Evolutionary conservation across 2,888 invertebrate genomes (phyloP).

Genomic region (Parnassius orleans): DNA sequence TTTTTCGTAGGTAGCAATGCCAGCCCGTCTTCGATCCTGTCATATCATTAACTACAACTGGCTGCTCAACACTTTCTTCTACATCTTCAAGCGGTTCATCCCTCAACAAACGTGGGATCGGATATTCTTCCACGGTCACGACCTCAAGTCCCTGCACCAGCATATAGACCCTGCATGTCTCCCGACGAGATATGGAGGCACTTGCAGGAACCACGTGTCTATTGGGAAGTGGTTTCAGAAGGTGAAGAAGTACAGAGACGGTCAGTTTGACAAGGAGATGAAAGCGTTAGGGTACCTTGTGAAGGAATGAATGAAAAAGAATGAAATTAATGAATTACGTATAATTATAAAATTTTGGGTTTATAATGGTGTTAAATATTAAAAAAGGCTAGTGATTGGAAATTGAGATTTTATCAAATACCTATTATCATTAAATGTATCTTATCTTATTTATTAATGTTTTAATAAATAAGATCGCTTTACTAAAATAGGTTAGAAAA

Average conservation of each 20-base stretch:
- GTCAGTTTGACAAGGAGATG: conserved; percentile 83
- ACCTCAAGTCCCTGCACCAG: conserved; percentile 63
- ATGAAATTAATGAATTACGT: too few species aligned
- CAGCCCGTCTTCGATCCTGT: conserved; percentile 83
- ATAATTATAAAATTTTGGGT: too few species aligned
- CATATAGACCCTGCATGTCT: conserved; percentile 55
- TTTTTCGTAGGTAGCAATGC: conserved; percentile 81
- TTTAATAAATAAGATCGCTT: too few species aligned
- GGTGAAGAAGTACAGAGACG: conserved; percentile 69
- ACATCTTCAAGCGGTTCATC: conserved; percentile 87
- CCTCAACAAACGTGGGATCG: conserved; percentile 81
- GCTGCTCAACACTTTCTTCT: conserved; percentile 88
- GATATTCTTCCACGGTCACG: conserved; percentile 65
- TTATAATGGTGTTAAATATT: too few species aligned
- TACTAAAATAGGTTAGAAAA: too few species aligned
- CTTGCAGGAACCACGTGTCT: conserved; percentile 79
- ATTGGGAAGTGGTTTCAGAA: conserved; percentile 81
- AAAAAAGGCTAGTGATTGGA: too few species aligned
- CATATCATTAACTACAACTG: conserved; percentile 91
- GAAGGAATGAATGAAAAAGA: conserved; percentile 49
- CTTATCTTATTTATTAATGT: too few species aligned
- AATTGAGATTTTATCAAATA: too few species aligned
- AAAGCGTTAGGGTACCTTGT: conserved; percentile 82
- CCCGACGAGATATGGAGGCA: conserved; percentile 60
- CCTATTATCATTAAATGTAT: too few species aligned